A percentile compares a stretch with the other conserved stretches of the same genome.
phyloP scores from a whole-genome alignment of 2,113 vertebrate genomes.

The Siniperca chuatsi region DNA sequence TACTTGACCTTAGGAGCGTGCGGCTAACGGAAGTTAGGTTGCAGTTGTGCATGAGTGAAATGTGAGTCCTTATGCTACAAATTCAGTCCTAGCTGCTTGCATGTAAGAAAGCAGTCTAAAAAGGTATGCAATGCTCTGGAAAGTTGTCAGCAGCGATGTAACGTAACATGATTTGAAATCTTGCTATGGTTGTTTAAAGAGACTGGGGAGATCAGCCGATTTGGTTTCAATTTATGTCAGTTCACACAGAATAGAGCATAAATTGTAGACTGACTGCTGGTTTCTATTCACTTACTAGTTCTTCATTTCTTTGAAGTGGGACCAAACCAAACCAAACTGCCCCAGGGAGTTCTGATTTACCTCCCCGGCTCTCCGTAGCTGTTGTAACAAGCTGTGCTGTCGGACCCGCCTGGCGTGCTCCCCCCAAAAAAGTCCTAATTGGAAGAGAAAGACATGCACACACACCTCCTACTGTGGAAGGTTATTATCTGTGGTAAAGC shows the following conservation, averaged over 20 bases:
- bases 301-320: conserved; percentile 22
- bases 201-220: background rate
- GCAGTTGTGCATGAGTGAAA: background rate
- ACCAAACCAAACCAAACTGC: conserved; percentile 2
- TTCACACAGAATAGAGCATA: background rate
- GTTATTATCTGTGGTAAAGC: conserved; percentile 14
- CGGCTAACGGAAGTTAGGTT: background rate
- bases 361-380: conserved; percentile 1
- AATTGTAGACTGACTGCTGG: conserved; percentile 9
- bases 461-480: background rate
- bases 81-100: background rate
- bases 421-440: conserved; percentile 20
- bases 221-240: background rate
- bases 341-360: conserved; percentile 22
- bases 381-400: conserved; percentile 32
- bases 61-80: background rate
- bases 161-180: background rate
- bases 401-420: background rate
- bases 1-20: background rate
- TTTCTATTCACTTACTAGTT: conserved; percentile 14
- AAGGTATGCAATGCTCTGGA: background rate
- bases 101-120: background rate
- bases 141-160: background rate
- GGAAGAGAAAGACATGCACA: conserved; percentile 1
- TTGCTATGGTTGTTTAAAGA: background rate